A percentile compares a stretch with the other conserved stretches of the same genome.
phyloP scores from a whole-genome alignment of 92 coral and sea anemone species.

The Meandrina meandrites region DNA sequence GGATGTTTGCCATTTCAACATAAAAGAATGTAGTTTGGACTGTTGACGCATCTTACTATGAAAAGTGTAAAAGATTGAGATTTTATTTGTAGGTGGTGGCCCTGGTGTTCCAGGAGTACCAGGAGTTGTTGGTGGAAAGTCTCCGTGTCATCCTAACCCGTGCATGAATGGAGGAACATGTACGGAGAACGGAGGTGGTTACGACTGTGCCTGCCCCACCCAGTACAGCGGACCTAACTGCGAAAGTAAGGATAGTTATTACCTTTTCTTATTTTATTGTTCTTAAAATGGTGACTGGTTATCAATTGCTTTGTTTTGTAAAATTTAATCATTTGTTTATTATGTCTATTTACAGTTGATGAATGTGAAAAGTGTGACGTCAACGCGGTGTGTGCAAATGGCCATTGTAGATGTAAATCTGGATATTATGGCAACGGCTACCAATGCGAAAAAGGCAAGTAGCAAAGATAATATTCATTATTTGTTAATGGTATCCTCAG shows the following conservation, averaged over 20 bases:
- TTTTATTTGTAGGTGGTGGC: background rate
- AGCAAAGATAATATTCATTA: background rate
- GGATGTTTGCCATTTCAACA: too few relatives aligned
- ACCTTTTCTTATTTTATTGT: background rate
- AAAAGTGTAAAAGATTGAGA: too few relatives aligned
- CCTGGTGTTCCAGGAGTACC: constrained; percentile 22
- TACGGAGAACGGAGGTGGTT: constrained; percentile 93
- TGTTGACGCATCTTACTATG: background rate
- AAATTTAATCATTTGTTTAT: too few relatives aligned
- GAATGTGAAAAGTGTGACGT: constrained; percentile 98
- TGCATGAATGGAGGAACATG: constrained; percentile 93
- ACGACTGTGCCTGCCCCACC: constrained; percentile 82
- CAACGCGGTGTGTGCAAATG: constrained; percentile 87
- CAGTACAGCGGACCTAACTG: constrained; percentile 97
- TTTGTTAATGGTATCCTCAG: background rate
- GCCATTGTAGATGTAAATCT: constrained; percentile 83
- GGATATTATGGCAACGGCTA: constrained; percentile 95
- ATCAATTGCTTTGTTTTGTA: background rate
- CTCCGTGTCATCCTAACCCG: constrained; percentile 95
- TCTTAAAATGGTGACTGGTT: background rate
- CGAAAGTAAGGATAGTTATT: constrained; percentile 71
- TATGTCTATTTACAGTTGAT: constrained; percentile 66
- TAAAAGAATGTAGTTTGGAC: background rate
- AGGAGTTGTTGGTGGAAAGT: constrained; percentile 23
- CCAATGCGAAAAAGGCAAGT: constrained; percentile 88